A percentile compares a stretch with the other conserved stretches of the same genome.
Conservation (phyloP, 2,797 vertebrate genomes). For the Sus cebifrons region DNA sequence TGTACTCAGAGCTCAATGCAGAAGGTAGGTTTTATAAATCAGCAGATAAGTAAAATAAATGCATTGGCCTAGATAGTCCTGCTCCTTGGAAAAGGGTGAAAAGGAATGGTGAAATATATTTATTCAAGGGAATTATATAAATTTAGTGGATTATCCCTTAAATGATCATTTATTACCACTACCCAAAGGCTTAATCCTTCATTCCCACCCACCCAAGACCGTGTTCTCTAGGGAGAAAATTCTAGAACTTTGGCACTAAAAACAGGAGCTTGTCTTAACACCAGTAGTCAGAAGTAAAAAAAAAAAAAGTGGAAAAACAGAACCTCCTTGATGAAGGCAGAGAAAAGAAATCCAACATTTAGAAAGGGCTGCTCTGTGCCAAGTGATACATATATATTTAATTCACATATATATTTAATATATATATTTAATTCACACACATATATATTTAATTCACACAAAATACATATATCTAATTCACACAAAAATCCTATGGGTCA, state of each 20-base stretch:
- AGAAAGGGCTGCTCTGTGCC: background rate
- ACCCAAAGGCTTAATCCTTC: background rate
- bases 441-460: background rate
- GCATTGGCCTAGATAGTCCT: background rate
- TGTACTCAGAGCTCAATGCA: conserved; percentile 26
- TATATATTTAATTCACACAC: background rate
- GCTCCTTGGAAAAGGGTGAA: conserved; percentile 43
- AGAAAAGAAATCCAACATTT: background rate
- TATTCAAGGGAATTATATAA: conserved; percentile 41
- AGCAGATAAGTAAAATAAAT: conserved; percentile 74
- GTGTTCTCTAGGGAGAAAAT: background rate
- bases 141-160: background rate
- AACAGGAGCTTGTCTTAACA: background rate
- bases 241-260: background rate
- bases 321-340: background rate
- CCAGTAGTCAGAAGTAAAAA: background rate
- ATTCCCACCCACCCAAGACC: background rate
- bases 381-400: background rate
- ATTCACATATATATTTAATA: background rate
- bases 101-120: background rate
- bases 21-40: conserved; percentile 74
- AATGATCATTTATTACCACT: background rate
- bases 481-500: background rate
- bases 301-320: conserved; percentile 4
- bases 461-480: background rate